These are phyloP conservation scores for Conchocele bisecta DNA, from an alignment of 2,888 invertebrate genomes.

Conservation along the genomic window DNA sequence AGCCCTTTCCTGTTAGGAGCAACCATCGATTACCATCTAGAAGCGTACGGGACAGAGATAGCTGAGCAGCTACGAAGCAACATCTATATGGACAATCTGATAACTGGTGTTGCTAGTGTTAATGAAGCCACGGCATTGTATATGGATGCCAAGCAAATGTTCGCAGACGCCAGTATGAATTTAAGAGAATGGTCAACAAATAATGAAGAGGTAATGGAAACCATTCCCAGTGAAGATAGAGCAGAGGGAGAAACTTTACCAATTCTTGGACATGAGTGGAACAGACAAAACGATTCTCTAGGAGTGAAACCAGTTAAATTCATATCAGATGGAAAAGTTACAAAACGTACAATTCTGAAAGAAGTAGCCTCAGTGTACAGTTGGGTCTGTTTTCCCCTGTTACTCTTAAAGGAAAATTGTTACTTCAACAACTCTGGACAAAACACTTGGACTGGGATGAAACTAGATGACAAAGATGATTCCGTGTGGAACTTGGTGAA, in stretches of 20 bases:
- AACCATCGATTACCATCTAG: slow-evolving; percentile 1
- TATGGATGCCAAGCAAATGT: neutral
- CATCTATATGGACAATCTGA: slow-evolving; percentile 9
- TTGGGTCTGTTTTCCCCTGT: neutral
- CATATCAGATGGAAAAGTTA: neutral
- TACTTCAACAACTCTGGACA: neutral
- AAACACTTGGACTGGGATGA: neutral
- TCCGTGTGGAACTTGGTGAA: no score
- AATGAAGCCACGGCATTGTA: neutral
- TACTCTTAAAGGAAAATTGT: neutral
- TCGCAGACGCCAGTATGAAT: slow-evolving; percentile 1
- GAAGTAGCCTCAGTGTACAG: neutral
- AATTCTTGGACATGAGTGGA: slow-evolving; percentile 12
- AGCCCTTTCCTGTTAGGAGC: slow-evolving; percentile 13
- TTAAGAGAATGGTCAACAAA: slow-evolving; percentile 20
- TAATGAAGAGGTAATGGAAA: neutral
- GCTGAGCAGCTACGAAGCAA: neutral
- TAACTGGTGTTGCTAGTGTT: neutral
- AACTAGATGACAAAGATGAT: no score
- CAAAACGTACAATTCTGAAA: neutral
- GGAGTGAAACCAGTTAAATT: neutral
- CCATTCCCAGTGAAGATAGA: neutral
- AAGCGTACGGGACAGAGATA: neutral
- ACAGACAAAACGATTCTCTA: neutral
- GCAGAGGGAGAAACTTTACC: no score